Base-by-base conservation (phyloP, 2,797 vertebrate genomes). In the Vireo griseus region DNA sequence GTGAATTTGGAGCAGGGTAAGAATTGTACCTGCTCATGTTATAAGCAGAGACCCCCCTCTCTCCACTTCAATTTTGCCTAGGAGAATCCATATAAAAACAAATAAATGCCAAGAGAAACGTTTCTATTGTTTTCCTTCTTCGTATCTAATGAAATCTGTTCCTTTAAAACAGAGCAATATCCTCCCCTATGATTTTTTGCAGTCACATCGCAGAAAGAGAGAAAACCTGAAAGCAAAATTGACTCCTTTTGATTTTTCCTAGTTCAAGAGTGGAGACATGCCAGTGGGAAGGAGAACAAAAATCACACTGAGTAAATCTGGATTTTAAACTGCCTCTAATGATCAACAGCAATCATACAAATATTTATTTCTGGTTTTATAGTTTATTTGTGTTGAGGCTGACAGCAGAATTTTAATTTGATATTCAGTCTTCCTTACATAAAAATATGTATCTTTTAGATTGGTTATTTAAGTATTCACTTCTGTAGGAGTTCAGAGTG, bases 151-250 rank as follows among this genome's bases (percentile, higher is more conserved):
- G 90, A 96, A 96, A 96, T 86, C 73, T 78, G 40, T 81, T 96
- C 82, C 93, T 95, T 95, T 94, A 96, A 96, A 95, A 90, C 37
- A 88, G 62, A 90, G 94, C 92, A 96, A 94, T 96, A 96, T 92
- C 93, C 90, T 96, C 95, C 88, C 90, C 83, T 94, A 95, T 95
- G 96, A 95, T 95, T 95, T 96, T 94, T 95, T 90, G 76, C 93
- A 92, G 96, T 90, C 90, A 94, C 75, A 88, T 78, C 0, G 8
- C 90, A 93, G 88, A 92, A 95, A 94, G 63, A 87, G 71, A 93
- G 79, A 94, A 90, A 95, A 96, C 88, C 85, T 91, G 90, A 96
- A 95, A 96, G 91, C 79, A 91, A 96, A 96, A 95, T 84, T 92
- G 93, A 84, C 58, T 88, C 68, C 13, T 96, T 96, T 96, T 96